phyloP scores from a whole-genome alignment of 2,113 vertebrate species.

The human (Homo sapiens) region GRCh38 chr17:63234501-63235000 shows the following conservation, averaged over 20 bases:
- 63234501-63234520: neutral
- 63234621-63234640: neutral
- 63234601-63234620: neutral
- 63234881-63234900: neutral
- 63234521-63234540: neutral
- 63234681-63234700: neutral
- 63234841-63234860: neutral
- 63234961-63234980: neutral
- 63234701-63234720: neutral
- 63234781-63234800: neutral
- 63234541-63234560: neutral
- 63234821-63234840: neutral
- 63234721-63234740: neutral
- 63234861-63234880: neutral
- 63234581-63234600: neutral
- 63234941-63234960: neutral
- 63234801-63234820: neutral
- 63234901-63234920: neutral
- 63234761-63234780: neutral
- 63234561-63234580: neutral
- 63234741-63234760: neutral
- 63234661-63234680: neutral
- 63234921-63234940: neutral
- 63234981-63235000: neutral
- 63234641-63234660: neutral